phyloP scores from a whole-genome alignment of 2,888 invertebrate species.

The Clanis bilineata region DNA sequence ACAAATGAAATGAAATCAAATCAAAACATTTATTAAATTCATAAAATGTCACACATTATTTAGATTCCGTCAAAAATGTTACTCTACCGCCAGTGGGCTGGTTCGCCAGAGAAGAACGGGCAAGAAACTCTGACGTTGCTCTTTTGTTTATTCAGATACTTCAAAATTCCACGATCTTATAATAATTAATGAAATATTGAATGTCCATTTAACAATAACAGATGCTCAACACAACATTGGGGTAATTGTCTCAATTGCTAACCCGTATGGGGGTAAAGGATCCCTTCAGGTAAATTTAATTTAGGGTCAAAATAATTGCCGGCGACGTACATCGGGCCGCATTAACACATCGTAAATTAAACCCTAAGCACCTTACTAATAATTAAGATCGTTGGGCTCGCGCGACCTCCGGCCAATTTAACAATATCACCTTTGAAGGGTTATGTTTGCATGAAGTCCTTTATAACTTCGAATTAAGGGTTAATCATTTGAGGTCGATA shows the following conservation, averaged over 20 bases:
- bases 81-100: too few relatives aligned
- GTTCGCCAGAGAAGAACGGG: too few relatives aligned
- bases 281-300: constrained; percentile 76
- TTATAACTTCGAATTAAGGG: constrained; percentile 2
- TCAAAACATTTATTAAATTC: too few relatives aligned
- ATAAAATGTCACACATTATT: too few relatives aligned
- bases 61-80: too few relatives aligned
- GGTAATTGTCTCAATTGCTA: constrained; percentile 17
- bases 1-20: too few relatives aligned
- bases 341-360: constrained; percentile 79
- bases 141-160: too few relatives aligned
- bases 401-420: constrained; percentile 65
- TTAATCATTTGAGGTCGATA: background rate
- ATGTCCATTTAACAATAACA: background rate
- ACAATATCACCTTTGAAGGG: constrained; percentile 56
- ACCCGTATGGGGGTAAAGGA: constrained; percentile 40
- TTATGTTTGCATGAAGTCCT: constrained; percentile 35
- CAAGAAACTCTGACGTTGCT: too few relatives aligned
- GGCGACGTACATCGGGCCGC: constrained; percentile 64
- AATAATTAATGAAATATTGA: background rate
- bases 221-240: constrained; percentile 8
- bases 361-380: constrained; percentile 78
- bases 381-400: constrained; percentile 70
- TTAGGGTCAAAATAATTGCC: constrained; percentile 66
- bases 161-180: too few relatives aligned